Evolutionary conservation across 2,797 vertebrate genomes (phyloP).

Genomic region (Tarsius wallacei): DNA sequence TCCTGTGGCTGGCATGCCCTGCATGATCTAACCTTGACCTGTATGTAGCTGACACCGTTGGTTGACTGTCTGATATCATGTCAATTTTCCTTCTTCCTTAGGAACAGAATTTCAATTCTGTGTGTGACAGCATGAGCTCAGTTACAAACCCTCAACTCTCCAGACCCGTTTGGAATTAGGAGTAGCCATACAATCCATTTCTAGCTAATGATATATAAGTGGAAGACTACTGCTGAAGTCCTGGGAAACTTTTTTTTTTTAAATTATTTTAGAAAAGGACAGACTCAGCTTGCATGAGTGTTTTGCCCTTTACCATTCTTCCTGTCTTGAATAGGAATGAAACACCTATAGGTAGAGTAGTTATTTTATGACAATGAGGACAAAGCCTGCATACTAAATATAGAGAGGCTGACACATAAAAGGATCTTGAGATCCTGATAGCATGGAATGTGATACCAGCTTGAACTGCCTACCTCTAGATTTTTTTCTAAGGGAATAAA

Average conservation of each 20-base stretch:
- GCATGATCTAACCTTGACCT: neutral
- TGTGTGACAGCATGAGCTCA: neutral
- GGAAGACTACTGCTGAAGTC: neutral
- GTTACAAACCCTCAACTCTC: neutral
- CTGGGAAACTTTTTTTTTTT: neutral
- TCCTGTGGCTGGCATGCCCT: neutral
- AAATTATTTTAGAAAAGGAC: neutral
- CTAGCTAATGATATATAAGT: neutral
- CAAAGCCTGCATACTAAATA: neutral
- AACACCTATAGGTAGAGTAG: neutral
- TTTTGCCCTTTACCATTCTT: neutral
- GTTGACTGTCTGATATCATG: neutral
- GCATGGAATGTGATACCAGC: neutral
- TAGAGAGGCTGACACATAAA: neutral
- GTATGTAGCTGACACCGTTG: neutral
- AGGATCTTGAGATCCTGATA: neutral
- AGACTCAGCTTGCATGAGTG: neutral
- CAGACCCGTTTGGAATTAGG: neutral
- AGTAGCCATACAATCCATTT: neutral
- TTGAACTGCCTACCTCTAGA: neutral
- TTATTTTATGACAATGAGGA: neutral
- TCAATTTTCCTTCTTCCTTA: neutral
- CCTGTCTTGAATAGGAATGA: neutral
- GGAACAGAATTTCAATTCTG: neutral
- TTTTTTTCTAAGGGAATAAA: slow-evolving; percentile 23